Percentiles rank a stretch among this genome's conserved stretches.
Evolutionary conservation across 2,797 vertebrate genomes (phyloP).

Genomic region (Aplochiton taeniatus): DNA sequence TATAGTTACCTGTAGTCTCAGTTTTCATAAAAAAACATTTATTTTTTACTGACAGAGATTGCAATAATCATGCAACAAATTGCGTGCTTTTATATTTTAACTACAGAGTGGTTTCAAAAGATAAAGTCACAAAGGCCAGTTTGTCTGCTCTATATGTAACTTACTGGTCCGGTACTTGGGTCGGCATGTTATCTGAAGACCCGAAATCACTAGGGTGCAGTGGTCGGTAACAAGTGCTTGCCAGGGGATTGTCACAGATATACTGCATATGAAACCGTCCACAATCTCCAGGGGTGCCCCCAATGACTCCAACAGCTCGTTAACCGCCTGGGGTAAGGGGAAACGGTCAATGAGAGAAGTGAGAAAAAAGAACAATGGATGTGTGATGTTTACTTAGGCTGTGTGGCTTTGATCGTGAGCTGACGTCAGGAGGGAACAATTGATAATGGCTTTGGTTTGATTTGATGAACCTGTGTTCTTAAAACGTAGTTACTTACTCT

Average conservation of each 20-base stretch:
- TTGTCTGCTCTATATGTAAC: constrained; percentile 35
- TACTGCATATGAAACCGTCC: constrained; percentile 88
- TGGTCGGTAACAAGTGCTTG: constrained; percentile 90
- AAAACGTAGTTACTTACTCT: too few species aligned
- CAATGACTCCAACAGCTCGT: constrained; percentile 87
- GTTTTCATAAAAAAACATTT: too few species aligned
- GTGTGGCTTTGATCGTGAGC: too few species aligned
- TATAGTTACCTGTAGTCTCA: too few species aligned
- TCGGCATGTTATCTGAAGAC: constrained; percentile 89
- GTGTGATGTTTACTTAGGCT: neutral
- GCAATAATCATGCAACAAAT: too few species aligned
- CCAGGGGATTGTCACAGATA: constrained; percentile 90
- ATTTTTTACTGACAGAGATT: too few species aligned
- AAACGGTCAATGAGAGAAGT: constrained; percentile 1
- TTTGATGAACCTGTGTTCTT: too few species aligned
- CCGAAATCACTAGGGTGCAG: constrained; percentile 85
- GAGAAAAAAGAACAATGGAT: neutral
- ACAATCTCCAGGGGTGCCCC: constrained; percentile 88
- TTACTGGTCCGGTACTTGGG: constrained; percentile 88
- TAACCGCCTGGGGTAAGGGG: constrained; percentile 79
- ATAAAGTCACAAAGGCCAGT: neutral
- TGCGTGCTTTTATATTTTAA: too few species aligned
- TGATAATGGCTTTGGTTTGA: too few species aligned
- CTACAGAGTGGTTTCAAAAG: too few species aligned
- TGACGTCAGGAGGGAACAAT: too few species aligned